These are phyloP conservation scores for Apostichopus californicus DNA, from an alignment of 35 echinoderm and acorn worm species.

Conservation along the genomic window DNA sequence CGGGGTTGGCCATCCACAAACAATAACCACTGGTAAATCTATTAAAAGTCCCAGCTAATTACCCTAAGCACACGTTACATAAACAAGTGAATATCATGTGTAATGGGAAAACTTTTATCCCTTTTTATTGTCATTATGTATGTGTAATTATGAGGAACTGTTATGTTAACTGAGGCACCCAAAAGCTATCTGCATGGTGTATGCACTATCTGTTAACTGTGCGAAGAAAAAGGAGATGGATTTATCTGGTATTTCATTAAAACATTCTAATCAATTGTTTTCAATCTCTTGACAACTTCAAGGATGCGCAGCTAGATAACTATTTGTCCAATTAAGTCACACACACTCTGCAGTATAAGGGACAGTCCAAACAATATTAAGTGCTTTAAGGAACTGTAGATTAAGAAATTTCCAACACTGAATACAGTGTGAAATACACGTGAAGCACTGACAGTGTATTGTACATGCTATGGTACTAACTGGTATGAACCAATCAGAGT, in stretches of 20 bases:
- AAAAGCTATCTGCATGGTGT: background rate
- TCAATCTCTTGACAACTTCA: background rate
- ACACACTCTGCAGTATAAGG: too few species aligned
- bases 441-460: too few species aligned
- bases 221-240: too few species aligned
- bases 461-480: too few species aligned
- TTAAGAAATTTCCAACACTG: too few species aligned
- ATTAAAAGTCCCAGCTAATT: slow-evolving; percentile 8
- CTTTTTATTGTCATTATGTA: background rate
- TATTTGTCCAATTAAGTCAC: too few species aligned
- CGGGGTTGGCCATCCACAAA: background rate
- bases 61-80: background rate
- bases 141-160: background rate
- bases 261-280: background rate
- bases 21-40: slow-evolving; percentile 3
- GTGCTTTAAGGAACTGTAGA: too few species aligned
- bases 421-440: too few species aligned
- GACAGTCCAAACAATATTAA: too few species aligned
- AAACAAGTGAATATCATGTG: background rate
- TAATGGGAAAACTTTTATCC: background rate
- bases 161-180: background rate
- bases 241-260: background rate
- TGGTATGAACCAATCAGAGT: too few species aligned
- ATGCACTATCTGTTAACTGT: background rate
- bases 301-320: background rate